Percentiles rank a stretch among this genome's conserved stretches.
These are phyloP conservation scores for Drosophila pseudoobscura DNA, from an alignment of 1,140 invertebrate species.

Conservation along the genomic window DNA sequence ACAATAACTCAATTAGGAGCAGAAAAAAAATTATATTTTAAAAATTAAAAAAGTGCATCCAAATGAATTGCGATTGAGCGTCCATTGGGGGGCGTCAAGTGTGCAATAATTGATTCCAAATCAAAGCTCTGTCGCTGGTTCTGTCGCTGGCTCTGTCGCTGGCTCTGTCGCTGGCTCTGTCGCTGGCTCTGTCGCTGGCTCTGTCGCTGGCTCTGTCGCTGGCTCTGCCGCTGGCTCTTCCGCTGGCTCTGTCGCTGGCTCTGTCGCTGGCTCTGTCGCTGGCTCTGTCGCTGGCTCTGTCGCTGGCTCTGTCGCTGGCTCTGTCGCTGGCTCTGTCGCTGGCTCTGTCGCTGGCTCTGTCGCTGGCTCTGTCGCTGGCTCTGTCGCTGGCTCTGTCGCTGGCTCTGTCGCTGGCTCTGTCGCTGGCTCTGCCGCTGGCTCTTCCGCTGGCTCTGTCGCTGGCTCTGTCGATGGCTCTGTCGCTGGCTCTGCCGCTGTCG, in stretches of 20 bases:
- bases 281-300: not conserved
- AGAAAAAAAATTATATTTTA: constrained; percentile 8
- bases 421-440: constrained; percentile 11
- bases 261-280: not conserved
- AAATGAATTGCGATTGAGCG: constrained; percentile 49
- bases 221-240: not conserved
- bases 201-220: constrained; percentile 10
- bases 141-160: constrained; percentile 6
- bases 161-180: not conserved
- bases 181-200: not conserved
- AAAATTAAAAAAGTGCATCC: not conserved
- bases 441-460: constrained; percentile 12
- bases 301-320: constrained; percentile 14
- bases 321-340: not conserved
- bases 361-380: constrained; percentile 14
- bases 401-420: not conserved
- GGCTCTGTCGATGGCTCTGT: not conserved
- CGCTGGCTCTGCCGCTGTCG: no score
- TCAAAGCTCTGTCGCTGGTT: constrained; percentile 27
- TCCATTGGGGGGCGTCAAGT: constrained; percentile 15
- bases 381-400: not conserved
- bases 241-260: constrained; percentile 15
- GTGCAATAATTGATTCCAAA: constrained; percentile 31
- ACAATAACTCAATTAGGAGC: constrained; percentile 57
- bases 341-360: not conserved